Percentiles rank a stretch among this genome's conserved stretches.
Evolutionary conservation across 2,113 vertebrate genomes (phyloP).

Genomic region (Pipra filicauda): DNA sequence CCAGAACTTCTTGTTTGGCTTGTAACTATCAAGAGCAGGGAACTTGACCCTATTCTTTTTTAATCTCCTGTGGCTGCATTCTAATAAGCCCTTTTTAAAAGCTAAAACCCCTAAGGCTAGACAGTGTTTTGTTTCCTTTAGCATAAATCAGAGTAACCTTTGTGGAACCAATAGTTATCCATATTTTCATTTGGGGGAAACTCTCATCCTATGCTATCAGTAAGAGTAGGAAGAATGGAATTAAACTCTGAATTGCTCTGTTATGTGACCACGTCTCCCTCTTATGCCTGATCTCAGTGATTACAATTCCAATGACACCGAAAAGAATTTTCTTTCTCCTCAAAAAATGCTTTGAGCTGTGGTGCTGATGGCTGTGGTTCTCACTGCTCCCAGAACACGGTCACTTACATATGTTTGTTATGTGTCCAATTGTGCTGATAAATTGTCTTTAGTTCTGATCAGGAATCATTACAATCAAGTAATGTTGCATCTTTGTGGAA

Average conservation of each 20-base stretch:
- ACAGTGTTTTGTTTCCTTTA: not conserved
- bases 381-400: not conserved
- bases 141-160: not conserved
- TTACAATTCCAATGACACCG: not conserved
- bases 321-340: not conserved
- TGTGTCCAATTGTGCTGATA: not conserved
- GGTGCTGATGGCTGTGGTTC: not conserved
- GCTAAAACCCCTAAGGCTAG: not conserved
- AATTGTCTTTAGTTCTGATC: not conserved
- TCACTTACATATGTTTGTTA: not conserved
- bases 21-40: not conserved
- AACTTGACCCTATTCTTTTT: not conserved
- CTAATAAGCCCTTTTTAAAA: not conserved
- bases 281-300: constrained; percentile 51
- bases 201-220: not conserved
- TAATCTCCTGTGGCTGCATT: not conserved
- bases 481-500: not conserved
- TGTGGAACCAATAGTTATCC: not conserved
- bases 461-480: not conserved
- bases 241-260: not conserved
- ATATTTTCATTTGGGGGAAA: constrained; percentile 13
- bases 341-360: not conserved
- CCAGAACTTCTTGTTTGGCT: not conserved
- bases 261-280: constrained; percentile 39
- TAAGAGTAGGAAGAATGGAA: not conserved